Evolutionary conservation across 2,113 vertebrate species (phyloP), one percentile per base, ranked within the genome.

Genomic region (Neopipo cinnamomea): DNA sequence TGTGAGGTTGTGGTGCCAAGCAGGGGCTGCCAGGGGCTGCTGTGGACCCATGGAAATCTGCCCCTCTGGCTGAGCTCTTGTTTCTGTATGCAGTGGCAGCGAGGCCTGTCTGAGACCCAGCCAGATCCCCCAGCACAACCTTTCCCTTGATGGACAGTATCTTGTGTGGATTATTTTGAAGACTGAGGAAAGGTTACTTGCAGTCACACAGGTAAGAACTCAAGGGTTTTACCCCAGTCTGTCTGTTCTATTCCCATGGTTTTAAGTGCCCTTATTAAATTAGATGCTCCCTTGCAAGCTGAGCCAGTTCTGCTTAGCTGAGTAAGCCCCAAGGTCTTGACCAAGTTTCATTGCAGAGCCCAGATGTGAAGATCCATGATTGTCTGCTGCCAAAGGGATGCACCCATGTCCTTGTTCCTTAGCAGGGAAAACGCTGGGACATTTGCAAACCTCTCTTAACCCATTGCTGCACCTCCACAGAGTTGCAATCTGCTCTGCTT

Each of bases 111-210:
- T 68, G 92, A 58, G 72, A 88, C 41, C 65, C 33, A 14, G 47
- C 24, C 82, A 96, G 62, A 42, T 0, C 23, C 35, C 47, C 15
- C 89, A 87, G 80, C 65, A 87, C 71, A 65, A 24, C 76, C 52
- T 72, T 81, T 74, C 62, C n/a, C 49, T 44, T 49, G 80, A 52
- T 14, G 61, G n/a, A 27, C 79, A 88, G 37, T 71, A 44, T 85
- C 83, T 93, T 23, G 0, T 20, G 82, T 46, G 93, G 96, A 92
- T 89, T 65, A 22, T 89, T 85, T 73, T 86, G 91, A 94, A 95
- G 91, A 86, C 62, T 25, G 96, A 97, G 74, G 93, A 95, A 58
- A 96, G 91, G 62, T 70, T 97, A 68, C 96, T 96, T 68, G 65
- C n/a, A 79, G 46, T 46, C 0, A 1, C 83, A 33, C 83, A 0